A percentile compares a stretch with the other conserved stretches of the same genome.
These are phyloP conservation scores for Sthenelais limicola DNA, from an alignment of 2,888 invertebrate species.

Conservation along the genomic window DNA sequence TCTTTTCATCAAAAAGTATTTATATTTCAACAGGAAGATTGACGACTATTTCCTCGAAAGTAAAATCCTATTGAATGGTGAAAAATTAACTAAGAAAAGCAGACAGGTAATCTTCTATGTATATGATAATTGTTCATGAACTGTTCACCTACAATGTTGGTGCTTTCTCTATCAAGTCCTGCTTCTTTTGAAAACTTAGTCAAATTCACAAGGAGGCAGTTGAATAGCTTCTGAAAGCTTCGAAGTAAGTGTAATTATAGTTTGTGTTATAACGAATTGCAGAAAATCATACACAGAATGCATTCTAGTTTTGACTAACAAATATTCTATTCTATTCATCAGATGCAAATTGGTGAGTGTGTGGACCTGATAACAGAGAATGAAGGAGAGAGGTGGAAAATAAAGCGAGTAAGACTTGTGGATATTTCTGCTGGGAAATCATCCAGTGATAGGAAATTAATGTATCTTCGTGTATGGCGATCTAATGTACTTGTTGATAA, in stretches of 20 bases:
- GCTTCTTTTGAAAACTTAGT: too few relatives aligned
- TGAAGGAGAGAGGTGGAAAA: conserved; percentile 68
- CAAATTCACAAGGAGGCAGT: too few relatives aligned
- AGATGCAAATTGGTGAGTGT: conserved; percentile 82
- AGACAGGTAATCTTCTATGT: conserved; percentile 76
- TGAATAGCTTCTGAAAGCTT: too few relatives aligned
- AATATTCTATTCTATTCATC: too few relatives aligned
- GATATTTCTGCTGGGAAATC: conserved; percentile 39
- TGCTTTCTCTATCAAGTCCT: too few relatives aligned
- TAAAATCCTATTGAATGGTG: conserved; percentile 85
- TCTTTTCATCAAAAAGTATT: too few relatives aligned
- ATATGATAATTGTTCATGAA: too few relatives aligned
- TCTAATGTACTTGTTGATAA: neutral
- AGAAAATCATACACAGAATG: too few relatives aligned
- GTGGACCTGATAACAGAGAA: conserved; percentile 83
- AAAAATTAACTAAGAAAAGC: conserved; percentile 84
- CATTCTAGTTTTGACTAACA: too few relatives aligned
- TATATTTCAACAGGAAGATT: conserved; percentile 79
- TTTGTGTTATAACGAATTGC: too few relatives aligned
- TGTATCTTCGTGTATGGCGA: conserved; percentile 41
- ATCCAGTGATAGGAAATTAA: conserved; percentile 27
- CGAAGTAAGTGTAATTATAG: too few relatives aligned
- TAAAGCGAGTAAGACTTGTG: conserved; percentile 50
- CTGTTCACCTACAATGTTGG: too few relatives aligned
- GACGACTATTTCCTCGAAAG: conserved; percentile 86